Conservation (phyloP, 2,888 invertebrate genomes). For the Melitaea athalia region DNA sequence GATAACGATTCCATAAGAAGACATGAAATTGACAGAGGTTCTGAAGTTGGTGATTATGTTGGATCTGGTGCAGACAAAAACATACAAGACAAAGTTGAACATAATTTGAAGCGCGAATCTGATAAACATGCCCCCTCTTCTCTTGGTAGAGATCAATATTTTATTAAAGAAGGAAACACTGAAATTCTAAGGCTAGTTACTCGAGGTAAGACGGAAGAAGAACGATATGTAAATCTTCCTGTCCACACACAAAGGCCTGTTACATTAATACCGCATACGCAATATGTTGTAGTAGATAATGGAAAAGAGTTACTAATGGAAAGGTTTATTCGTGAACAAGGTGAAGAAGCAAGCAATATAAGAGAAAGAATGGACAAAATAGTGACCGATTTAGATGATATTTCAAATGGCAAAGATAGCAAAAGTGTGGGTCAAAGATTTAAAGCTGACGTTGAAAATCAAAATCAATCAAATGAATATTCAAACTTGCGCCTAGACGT, state of each 20-base stretch:
- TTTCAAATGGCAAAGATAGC: conserved; percentile 77
- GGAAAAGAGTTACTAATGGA: conserved; percentile 93
- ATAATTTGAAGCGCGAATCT: conserved; percentile 58
- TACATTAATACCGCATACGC: conserved; percentile 81
- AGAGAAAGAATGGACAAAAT: conserved; percentile 74
- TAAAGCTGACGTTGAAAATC: conserved; percentile 56
- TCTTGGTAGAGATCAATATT: conserved; percentile 86
- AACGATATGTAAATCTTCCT: conserved; percentile 83
- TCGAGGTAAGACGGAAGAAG: conserved; percentile 86
- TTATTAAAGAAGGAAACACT: conserved; percentile 92
- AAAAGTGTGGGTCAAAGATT: conserved; percentile 75
- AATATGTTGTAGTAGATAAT: conserved; percentile 86
- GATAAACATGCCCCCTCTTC: conserved; percentile 63
- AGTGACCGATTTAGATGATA: conserved; percentile 71
- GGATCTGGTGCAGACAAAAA: conserved; percentile 68
- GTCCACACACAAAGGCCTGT: conserved; percentile 78
- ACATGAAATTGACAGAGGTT: conserved; percentile 90
- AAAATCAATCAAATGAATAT: conserved; percentile 64
- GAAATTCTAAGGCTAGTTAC: conserved; percentile 91
- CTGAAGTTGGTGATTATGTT: conserved; percentile 82
- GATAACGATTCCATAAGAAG: conserved; percentile 88
- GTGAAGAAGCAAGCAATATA: conserved; percentile 84
- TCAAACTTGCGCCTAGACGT: conserved; percentile 63
- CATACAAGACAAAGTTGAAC: conserved; percentile 57
- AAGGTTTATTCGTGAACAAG: conserved; percentile 92